These are phyloP conservation scores for Mormyrus proboscirostris DNA, from an alignment of 2,797 vertebrate genomes.

Conservation along the genomic window DNA sequence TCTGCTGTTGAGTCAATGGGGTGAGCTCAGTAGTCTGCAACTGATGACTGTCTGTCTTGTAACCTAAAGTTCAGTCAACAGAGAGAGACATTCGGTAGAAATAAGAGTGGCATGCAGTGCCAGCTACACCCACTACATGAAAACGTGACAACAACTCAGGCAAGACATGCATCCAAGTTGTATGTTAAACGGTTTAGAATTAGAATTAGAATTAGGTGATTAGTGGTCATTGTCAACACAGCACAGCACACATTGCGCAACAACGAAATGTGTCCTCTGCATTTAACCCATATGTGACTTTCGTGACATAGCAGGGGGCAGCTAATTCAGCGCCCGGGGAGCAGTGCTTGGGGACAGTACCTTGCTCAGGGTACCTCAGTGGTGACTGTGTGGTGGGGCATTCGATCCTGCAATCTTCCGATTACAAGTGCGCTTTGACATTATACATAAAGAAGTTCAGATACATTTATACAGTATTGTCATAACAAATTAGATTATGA, in stretches of 20 bases:
- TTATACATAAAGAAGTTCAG: background rate
- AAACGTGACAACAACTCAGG: background rate
- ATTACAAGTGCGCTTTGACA: background rate
- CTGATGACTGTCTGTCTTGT: background rate
- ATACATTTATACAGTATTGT: background rate
- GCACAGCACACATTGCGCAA: no score
- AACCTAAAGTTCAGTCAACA: background rate
- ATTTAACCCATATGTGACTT: no score
- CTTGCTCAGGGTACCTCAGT: no score
- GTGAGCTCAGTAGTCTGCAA: background rate
- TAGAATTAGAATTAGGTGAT: no score
- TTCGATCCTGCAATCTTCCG: no score
- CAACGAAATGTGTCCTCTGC: no score
- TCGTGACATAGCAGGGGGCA: no score
- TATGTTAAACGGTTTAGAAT: background rate
- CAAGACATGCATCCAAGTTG: background rate
- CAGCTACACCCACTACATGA: background rate
- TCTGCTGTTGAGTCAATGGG: background rate
- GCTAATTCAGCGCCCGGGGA: no score
- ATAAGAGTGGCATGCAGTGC: background rate
- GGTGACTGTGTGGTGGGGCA: no score
- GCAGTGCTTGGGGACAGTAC: no score
- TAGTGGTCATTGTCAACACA: no score
- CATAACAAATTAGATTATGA: background rate
- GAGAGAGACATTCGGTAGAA: background rate